These are phyloP conservation scores for Coronaproctus castanopsis DNA, from an alignment of 2,888 invertebrate genomes.

Conservation along the genomic window DNA sequence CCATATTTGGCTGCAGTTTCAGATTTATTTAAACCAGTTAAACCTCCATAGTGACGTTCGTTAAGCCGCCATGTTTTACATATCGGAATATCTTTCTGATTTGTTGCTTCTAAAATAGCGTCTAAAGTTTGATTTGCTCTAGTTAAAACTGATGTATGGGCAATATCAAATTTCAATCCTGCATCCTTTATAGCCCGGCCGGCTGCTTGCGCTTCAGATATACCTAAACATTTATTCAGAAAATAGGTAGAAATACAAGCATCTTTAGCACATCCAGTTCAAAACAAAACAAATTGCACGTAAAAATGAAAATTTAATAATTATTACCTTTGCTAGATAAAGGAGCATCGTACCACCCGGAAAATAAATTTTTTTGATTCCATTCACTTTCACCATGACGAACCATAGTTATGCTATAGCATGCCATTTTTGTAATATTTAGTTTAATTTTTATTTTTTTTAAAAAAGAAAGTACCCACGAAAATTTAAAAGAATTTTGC, in stretches of 20 bases:
- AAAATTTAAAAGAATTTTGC: no score
- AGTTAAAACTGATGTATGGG: conserved; percentile 58
- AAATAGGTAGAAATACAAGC: background rate
- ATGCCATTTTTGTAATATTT: conserved; percentile 1
- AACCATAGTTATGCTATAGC: conserved; percentile 43
- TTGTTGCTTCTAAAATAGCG: conserved; percentile 42
- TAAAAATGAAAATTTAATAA: background rate
- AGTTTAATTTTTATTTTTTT: background rate
- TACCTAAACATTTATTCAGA: conserved; percentile 29
- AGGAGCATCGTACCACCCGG: conserved; percentile 52
- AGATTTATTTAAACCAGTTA: conserved; percentile 66
- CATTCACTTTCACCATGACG: conserved; percentile 57
- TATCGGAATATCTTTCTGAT: conserved; percentile 43
- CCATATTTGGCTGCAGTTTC: conserved; percentile 71
- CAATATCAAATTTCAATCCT: conserved; percentile 51
- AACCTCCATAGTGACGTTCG: conserved; percentile 69
- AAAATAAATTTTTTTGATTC: conserved; percentile 50
- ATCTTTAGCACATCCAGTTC: background rate
- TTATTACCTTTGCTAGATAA: conserved; percentile 37
- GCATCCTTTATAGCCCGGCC: conserved; percentile 51
- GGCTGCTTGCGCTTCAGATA: conserved; percentile 44
- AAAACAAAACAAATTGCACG: background rate
- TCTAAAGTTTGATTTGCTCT: conserved; percentile 55
- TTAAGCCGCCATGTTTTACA: conserved; percentile 63
- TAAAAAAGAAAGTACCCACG: background rate